Evolutionary conservation across 1,140 invertebrate species (phyloP).

Genomic region (Macrobrachium nipponense): DNA sequence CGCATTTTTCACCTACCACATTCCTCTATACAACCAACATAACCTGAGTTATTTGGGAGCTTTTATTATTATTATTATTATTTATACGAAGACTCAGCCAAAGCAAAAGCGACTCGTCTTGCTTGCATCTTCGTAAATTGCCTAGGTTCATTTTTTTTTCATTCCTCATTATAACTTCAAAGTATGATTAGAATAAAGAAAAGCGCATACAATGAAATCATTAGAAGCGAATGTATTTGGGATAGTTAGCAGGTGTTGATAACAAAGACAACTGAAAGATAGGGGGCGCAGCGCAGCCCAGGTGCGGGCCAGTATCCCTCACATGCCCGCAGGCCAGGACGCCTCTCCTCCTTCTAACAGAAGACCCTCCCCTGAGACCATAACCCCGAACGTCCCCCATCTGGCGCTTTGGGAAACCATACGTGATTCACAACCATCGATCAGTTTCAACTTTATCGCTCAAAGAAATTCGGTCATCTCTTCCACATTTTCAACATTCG

Average conservation of each 20-base stretch:
- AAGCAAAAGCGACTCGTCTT: too few relatives aligned
- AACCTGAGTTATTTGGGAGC: too few relatives aligned
- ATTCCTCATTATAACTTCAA: too few relatives aligned
- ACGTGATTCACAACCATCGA: constrained; percentile 50
- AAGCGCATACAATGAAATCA: too few relatives aligned
- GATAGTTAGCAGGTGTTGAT: background rate
- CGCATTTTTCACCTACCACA: background rate
- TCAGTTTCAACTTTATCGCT: constrained; percentile 48
- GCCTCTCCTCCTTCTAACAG: constrained; percentile 35
- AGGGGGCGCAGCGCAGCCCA: constrained; percentile 39
- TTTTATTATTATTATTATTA: too few relatives aligned
- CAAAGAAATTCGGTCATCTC: background rate
- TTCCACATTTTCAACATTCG: background rate
- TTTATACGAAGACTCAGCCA: too few relatives aligned
- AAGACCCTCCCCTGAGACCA: too few relatives aligned
- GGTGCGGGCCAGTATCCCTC: constrained; percentile 57
- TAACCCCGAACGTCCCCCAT: background rate
- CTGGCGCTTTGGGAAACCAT: constrained; percentile 54
- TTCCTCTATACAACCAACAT: too few relatives aligned
- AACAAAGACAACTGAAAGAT: constrained; percentile 40
- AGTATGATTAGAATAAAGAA: too few relatives aligned
- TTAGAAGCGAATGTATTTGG: background rate
- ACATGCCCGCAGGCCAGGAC: constrained; percentile 60
- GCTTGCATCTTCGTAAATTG: too few relatives aligned
- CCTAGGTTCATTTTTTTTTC: too few relatives aligned